Conservation (phyloP, 2,797 vertebrate genomes). For the Liparis tanakae region DNA sequence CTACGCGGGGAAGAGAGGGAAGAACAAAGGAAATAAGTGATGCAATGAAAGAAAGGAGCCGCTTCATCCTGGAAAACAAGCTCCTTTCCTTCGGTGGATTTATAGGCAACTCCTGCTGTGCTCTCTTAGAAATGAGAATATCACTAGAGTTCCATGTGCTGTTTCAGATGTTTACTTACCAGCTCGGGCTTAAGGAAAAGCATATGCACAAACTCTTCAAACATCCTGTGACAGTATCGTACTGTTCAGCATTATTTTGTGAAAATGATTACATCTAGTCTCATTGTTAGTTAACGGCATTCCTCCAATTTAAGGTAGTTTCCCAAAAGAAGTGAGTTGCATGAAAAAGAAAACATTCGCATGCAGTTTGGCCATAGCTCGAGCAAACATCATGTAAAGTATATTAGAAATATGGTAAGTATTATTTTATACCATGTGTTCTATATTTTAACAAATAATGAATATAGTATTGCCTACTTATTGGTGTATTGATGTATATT, state of each 20-base stretch:
- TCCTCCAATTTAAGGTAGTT: neutral
- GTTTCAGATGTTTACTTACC: neutral
- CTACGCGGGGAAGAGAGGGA: constrained; percentile 52
- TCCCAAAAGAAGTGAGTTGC: constrained; percentile 28
- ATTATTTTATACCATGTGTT: neutral
- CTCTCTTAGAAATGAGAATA: constrained; percentile 29
- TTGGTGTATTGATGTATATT: neutral
- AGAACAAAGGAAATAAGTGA: constrained; percentile 62
- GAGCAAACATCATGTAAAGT: constrained; percentile 4
- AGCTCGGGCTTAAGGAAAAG: neutral
- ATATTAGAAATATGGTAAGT: neutral
- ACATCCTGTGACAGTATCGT: neutral
- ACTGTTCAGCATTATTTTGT: neutral
- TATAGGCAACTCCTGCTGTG: neutral
- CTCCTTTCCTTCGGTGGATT: constrained; percentile 26
- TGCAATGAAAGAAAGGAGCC: constrained; percentile 36
- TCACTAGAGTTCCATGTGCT: neutral
- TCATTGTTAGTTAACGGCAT: neutral
- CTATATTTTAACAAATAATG: neutral
- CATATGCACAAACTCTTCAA: constrained; percentile 5
- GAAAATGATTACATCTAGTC: neutral
- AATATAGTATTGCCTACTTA: neutral
- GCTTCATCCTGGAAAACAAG: constrained; percentile 13
- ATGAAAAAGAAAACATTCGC: constrained; percentile 25
- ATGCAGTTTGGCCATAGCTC: constrained; percentile 37